Conservation (phyloP, 2,888 invertebrate genomes). For the Drosophila anceps region DNA sequence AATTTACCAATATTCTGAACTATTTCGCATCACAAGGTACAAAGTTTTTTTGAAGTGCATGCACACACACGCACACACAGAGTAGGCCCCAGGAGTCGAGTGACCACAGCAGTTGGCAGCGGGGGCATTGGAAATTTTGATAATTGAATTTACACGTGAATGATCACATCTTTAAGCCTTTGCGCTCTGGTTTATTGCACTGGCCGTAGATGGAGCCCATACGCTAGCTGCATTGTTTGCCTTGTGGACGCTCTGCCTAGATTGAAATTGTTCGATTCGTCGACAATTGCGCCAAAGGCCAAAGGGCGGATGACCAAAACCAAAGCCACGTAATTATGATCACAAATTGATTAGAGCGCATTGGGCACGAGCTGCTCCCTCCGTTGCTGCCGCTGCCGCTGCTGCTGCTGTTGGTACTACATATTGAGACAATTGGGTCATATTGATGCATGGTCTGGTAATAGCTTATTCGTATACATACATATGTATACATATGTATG, state of each 20-base stretch:
- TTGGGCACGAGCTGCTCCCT: slow-evolving; percentile 14
- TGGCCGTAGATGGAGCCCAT: slow-evolving; percentile 14
- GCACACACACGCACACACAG: slow-evolving; percentile 16
- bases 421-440: slow-evolving; percentile 16
- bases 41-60: slow-evolving; percentile 8
- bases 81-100: slow-evolving; percentile 24
- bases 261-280: slow-evolving; percentile 59
- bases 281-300: slow-evolving; percentile 44
- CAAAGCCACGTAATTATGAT: slow-evolving; percentile 72
- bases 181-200: slow-evolving; percentile 47
- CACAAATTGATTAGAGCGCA: slow-evolving; percentile 68
- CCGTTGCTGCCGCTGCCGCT: neutral
- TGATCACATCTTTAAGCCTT: slow-evolving; percentile 80
- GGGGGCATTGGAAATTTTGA: slow-evolving; percentile 74
- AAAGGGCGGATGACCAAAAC: slow-evolving; percentile 43
- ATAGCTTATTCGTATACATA: neutral
- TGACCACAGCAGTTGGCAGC: slow-evolving; percentile 40
- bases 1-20: neutral
- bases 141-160: slow-evolving; percentile 84
- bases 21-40: neutral
- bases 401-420: neutral
- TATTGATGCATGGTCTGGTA: neutral
- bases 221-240: slow-evolving; percentile 20
- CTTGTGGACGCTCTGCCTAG: slow-evolving; percentile 28
- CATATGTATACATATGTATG: too few species aligned